Evolutionary conservation across 2,888 invertebrate species (phyloP).

Genomic region (Copidosoma aretas): DNA sequence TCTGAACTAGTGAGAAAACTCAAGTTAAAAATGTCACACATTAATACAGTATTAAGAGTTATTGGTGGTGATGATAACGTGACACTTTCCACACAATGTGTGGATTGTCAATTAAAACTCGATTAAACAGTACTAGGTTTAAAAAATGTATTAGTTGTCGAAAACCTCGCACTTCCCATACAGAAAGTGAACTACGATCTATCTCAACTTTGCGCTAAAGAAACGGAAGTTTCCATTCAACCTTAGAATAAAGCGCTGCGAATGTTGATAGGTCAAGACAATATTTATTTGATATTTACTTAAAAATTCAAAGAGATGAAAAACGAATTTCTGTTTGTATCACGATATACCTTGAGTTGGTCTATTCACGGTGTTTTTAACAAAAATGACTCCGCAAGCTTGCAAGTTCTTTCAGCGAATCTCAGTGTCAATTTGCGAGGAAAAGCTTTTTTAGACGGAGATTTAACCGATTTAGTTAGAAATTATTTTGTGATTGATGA

Average conservation of each 20-base stretch:
- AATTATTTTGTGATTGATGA: background rate
- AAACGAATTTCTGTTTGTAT: background rate
- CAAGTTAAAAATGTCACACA: background rate
- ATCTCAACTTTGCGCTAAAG: background rate
- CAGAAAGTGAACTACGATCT: constrained; percentile 5
- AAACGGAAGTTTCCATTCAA: constrained; percentile 7
- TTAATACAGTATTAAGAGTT: constrained; percentile 1
- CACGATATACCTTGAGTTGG: constrained; percentile 15
- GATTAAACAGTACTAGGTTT: background rate
- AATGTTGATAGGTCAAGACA: constrained; percentile 26
- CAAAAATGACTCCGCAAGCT: background rate
- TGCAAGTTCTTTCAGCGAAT: background rate
- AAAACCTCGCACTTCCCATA: background rate
- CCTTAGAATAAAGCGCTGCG: constrained; percentile 13
- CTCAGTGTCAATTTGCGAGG: background rate
- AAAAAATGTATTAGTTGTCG: constrained; percentile 11
- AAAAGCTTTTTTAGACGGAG: background rate
- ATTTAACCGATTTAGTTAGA: background rate
- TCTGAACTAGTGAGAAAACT: background rate
- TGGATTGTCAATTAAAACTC: background rate
- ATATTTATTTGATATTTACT: constrained; percentile 5
- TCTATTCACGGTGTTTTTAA: constrained; percentile 3
- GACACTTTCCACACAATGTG: background rate
- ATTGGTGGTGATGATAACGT: background rate
- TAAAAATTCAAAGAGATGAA: constrained; percentile 2